phyloP scores from a whole-genome alignment of 2,113 vertebrate genomes.

The Dendrocopos noguchii region DNA sequence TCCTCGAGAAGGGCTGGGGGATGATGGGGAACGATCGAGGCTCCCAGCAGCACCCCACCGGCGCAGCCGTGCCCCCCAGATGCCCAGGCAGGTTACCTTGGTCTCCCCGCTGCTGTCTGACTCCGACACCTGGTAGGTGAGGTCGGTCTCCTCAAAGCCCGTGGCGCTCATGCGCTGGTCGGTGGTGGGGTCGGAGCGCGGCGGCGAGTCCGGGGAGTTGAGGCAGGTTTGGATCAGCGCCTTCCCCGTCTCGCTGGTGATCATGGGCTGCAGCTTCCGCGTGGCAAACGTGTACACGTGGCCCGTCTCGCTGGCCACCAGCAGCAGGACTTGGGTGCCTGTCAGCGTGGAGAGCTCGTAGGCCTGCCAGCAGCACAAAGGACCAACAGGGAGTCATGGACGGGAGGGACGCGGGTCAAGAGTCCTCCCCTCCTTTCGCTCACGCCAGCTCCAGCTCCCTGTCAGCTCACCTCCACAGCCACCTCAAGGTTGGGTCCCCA shows the following conservation, averaged over 20 bases:
- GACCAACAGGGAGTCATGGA: not conserved
- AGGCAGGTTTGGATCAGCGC: slow-evolving; percentile 98
- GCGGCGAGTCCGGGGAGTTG: slow-evolving; percentile 97
- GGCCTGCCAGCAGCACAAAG: slow-evolving; percentile 76
- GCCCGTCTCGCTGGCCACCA: slow-evolving; percentile 98
- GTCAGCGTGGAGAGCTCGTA: slow-evolving; percentile 98
- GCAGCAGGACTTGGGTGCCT: slow-evolving; percentile 94
- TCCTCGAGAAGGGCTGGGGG: not conserved
- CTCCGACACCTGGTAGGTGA: slow-evolving; percentile 98
- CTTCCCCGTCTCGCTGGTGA: slow-evolving; percentile 98
- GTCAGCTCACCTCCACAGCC: not conserved
- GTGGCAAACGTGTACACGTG: slow-evolving; percentile 99
- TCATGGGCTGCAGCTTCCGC: slow-evolving; percentile 98
- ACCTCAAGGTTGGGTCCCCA: not conserved
- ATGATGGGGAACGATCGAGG: not conserved
- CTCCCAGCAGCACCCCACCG: not conserved
- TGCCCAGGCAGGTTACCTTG: slow-evolving; percentile 79
- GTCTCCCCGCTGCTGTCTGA: slow-evolving; percentile 97
- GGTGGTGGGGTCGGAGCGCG: slow-evolving; percentile 92
- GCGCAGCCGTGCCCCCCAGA: not conserved
- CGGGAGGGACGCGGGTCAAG: not conserved
- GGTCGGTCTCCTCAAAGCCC: slow-evolving; percentile 97
- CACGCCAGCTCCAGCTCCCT: not conserved
- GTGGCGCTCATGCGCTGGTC: slow-evolving; percentile 99
- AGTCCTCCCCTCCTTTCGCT: not conserved